A percentile compares a stretch with the other conserved stretches of the same genome.
These are phyloP conservation scores for Gallinago stenura DNA, from an alignment of 2,797 vertebrate genomes.

Conservation along the genomic window DNA sequence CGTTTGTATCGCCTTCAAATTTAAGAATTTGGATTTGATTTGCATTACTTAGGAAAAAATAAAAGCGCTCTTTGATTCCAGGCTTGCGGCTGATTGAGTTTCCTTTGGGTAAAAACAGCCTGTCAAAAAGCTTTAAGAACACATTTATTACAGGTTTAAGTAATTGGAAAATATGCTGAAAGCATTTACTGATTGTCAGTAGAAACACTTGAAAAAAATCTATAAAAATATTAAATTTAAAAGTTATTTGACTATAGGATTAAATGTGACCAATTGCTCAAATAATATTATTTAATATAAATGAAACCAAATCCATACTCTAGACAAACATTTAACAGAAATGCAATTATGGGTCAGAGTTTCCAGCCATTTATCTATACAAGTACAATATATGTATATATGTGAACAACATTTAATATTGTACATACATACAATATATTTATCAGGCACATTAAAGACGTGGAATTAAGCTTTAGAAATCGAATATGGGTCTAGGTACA, in stretches of 20 bases:
- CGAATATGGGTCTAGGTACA: conserved; percentile 32
- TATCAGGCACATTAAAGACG: conserved; percentile 34
- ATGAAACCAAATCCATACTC: conserved; percentile 83
- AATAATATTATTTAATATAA: conserved; percentile 68
- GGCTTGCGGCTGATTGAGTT: background rate
- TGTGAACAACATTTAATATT: conserved; percentile 73
- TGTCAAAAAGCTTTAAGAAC: conserved; percentile 38
- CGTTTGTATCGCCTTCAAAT: conserved; percentile 35
- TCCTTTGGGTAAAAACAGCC: conserved; percentile 36
- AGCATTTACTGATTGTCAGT: conserved; percentile 50
- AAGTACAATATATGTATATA: conserved; percentile 67
- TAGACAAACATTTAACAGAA: conserved; percentile 83
- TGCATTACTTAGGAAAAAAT: conserved; percentile 30
- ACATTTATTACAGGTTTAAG: conserved; percentile 20
- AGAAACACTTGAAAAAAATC: conserved; percentile 31
- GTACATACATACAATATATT: conserved; percentile 80
- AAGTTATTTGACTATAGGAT: conserved; percentile 57
- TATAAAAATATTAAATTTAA: conserved; percentile 31
- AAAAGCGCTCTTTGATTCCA: conserved; percentile 34
- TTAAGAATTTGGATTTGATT: conserved; percentile 75
- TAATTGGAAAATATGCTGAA: conserved; percentile 60
- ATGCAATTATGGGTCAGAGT: conserved; percentile 78
- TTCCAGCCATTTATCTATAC: conserved; percentile 77
- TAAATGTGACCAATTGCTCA: conserved; percentile 72
- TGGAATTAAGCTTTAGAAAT: conserved; percentile 57